Conservation (phyloP, 2,888 invertebrate species). For the Cetonia aurata region DNA sequence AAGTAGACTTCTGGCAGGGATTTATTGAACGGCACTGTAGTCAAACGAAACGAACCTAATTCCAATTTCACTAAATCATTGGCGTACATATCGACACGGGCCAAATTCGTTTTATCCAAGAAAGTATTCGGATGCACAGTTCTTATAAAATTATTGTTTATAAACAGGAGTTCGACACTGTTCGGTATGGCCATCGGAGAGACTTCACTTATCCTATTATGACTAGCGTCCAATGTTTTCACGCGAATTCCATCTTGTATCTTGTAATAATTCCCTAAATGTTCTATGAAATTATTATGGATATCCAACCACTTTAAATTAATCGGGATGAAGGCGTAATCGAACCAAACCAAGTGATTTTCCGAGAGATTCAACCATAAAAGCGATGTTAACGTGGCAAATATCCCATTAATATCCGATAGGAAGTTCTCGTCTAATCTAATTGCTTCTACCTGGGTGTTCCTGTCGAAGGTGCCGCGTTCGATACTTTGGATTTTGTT, state of each 20-base stretch:
- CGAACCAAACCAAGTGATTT: constrained; percentile 93
- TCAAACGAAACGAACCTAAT: constrained; percentile 82
- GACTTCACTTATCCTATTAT: constrained; percentile 87
- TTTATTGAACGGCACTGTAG: constrained; percentile 79
- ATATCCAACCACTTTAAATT: constrained; percentile 92
- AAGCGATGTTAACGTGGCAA: constrained; percentile 86
- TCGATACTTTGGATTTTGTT: constrained; percentile 91
- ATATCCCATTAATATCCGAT: constrained; percentile 90
- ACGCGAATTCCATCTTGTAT: constrained; percentile 84
- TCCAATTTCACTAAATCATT: constrained; percentile 88
- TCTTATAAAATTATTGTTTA: constrained; percentile 89
- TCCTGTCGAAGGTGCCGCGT: constrained; percentile 85
- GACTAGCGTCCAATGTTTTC: constrained; percentile 89
- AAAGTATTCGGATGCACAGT: constrained; percentile 88
- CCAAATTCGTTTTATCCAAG: constrained; percentile 85
- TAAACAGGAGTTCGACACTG: constrained; percentile 88
- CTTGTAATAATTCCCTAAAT: constrained; percentile 89
- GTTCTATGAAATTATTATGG: constrained; percentile 90
- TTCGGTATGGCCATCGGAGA: constrained; percentile 88
- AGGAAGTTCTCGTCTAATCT: constrained; percentile 90
- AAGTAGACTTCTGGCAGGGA: constrained; percentile 89
- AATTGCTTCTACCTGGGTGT: constrained; percentile 86
- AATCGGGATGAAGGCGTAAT: constrained; percentile 91
- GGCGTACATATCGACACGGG: constrained; percentile 90
- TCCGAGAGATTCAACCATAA: constrained; percentile 91